Conservation (phyloP, 1,140 invertebrate species). For the Oryzaephilus surinamensis region DNA sequence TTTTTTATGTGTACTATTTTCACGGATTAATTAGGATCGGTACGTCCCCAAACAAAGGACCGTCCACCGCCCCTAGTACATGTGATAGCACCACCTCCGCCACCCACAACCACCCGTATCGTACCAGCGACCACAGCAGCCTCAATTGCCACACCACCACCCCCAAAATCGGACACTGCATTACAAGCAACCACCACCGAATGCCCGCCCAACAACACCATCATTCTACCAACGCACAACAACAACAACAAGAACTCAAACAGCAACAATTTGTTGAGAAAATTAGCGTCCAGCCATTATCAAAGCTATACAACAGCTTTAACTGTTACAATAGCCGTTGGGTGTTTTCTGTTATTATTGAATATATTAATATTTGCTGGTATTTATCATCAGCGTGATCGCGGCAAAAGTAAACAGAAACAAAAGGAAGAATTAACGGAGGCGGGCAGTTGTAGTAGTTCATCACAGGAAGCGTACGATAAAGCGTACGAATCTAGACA, state of each 20-base stretch:
- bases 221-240: slow-evolving; percentile 39
- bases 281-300: slow-evolving; percentile 66
- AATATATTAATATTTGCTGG: slow-evolving; percentile 91
- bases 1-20: too few relatives aligned
- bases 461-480: slow-evolving; percentile 44
- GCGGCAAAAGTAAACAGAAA: slow-evolving; percentile 44
- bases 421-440: slow-evolving; percentile 64
- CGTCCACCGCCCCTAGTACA: slow-evolving; percentile 42
- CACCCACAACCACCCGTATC: slow-evolving; percentile 37
- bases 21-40: slow-evolving; percentile 45
- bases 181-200: slow-evolving; percentile 47
- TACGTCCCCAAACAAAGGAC: slow-evolving; percentile 56
- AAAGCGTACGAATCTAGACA: slow-evolving; percentile 46
- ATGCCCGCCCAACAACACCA: slow-evolving; percentile 54
- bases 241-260: slow-evolving; percentile 39
- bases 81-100: slow-evolving; percentile 39
- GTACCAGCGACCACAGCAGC: slow-evolving; percentile 33
- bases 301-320: slow-evolving; percentile 82
- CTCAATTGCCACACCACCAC: slow-evolving; percentile 33
- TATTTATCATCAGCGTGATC: slow-evolving; percentile 83
- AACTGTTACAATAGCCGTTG: slow-evolving; percentile 87
- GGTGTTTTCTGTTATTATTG: slow-evolving; percentile 75
- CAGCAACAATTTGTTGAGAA: slow-evolving; percentile 58
- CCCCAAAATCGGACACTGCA: slow-evolving; percentile 35
- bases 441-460: slow-evolving; percentile 49